Base-by-base conservation (phyloP, 2,888 invertebrate species). In the Caenorhabditis afra region DNA sequence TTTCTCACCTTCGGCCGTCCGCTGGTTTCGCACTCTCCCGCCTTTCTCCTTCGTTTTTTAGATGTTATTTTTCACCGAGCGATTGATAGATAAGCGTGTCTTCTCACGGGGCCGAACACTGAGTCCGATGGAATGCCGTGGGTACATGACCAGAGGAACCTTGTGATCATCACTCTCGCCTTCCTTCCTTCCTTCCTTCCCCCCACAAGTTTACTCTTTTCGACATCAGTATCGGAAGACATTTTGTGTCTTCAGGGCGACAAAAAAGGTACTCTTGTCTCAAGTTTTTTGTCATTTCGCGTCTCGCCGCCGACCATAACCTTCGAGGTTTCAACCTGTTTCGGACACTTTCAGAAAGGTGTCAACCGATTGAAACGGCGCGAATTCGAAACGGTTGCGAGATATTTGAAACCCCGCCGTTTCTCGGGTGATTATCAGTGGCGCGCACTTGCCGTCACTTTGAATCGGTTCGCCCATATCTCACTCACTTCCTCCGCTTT, bases 1-100 rank as follows among this genome's bases (percentile, higher is more conserved):
- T 29, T 7, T 29, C 29, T 29, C 29, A 7, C 29, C 7, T 29
- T 29, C 39, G 50, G 20, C 37, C 14, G 18, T 20, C 22, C 39
- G 16, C 39, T 20, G 22, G 41, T 71, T 71, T 71, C 53, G 50
- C 67, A 68, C 67, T 50, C 55, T 20, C 61, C 23, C 39, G 23
- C 58, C 22, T 50, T 47, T 49, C 50, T 23, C 22, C 35, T n/a
- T 29, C 35, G 20, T 67, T 20, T 18, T 66, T 57, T 57, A n/a
- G n/a, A n/a, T 67, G 49, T 66, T 57, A 18, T 57, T 58, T 67
- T 67, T 57, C 39, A 3, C 11, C 14, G 41, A 11, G 12, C 39
- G 67, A 67, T 59, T 70, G 70, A 70, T 70, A 44, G 70, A 61
- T 61, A 61, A 59, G 53, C 57, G 35, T 20, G 55, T 35, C 10